Conservation (phyloP, 2,888 invertebrate genomes). For the Phlogophora meticulosa region DNA sequence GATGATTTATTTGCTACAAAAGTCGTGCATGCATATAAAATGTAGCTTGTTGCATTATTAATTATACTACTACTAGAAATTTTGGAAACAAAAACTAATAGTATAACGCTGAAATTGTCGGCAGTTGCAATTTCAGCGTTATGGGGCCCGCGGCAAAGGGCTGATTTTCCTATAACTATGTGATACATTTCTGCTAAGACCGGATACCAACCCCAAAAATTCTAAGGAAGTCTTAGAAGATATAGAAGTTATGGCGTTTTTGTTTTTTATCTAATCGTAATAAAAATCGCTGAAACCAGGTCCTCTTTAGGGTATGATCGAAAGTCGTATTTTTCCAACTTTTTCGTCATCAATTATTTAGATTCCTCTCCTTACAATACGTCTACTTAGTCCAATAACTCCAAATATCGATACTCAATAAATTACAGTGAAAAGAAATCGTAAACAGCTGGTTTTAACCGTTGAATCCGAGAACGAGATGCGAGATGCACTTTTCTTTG, state of each 20-base stretch:
- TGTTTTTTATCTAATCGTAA: constrained; percentile 1
- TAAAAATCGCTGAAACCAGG: too few species aligned
- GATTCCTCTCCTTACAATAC: not conserved
- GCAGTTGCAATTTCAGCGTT: too few species aligned
- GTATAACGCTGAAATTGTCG: too few species aligned
- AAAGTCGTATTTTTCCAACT: not conserved
- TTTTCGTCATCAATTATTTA: not conserved
- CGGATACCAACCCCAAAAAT: not conserved
- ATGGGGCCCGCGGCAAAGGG: too few species aligned
- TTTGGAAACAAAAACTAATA: too few species aligned
- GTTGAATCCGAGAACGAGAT: constrained; percentile 43
- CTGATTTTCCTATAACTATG: too few species aligned
- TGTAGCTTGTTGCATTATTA: too few species aligned
- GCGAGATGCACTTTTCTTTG: constrained; percentile 25
- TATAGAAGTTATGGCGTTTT: not conserved
- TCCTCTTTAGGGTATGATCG: too few species aligned
- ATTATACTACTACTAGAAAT: too few species aligned
- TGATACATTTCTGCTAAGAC: not conserved
- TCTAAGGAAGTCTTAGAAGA: not conserved
- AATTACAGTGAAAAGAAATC: constrained; percentile 21
- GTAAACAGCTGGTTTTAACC: constrained; percentile 50
- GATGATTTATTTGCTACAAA: too few species aligned
- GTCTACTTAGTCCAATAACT: constrained; percentile 32
- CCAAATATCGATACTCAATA: constrained; percentile 28
- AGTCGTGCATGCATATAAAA: too few species aligned